Percentiles rank a stretch among this genome's conserved stretches.
phyloP scores from a whole-genome alignment of 2,113 vertebrate species.

The Scartelaos histophorus region DNA sequence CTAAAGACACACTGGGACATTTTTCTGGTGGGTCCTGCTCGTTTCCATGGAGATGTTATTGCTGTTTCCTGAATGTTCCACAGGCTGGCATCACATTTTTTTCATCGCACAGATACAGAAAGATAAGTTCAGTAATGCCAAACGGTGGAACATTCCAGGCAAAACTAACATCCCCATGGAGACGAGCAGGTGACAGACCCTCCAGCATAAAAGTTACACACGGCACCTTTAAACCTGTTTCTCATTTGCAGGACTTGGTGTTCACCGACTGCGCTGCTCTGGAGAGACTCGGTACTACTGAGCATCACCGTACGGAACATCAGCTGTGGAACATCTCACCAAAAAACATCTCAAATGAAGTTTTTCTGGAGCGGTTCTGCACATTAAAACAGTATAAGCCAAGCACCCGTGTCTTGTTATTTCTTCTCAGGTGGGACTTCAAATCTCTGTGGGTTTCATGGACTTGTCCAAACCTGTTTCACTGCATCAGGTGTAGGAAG shows the following conservation, averaged over 20 bases:
- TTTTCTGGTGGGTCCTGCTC: too few species aligned
- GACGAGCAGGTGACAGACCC: too few species aligned
- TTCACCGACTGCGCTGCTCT: slow-evolving; percentile 65
- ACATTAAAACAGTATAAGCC: neutral
- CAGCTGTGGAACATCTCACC: neutral
- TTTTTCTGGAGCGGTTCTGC: neutral
- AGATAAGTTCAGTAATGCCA: too few species aligned
- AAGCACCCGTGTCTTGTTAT: slow-evolving; percentile 1
- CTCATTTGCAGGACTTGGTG: slow-evolving; percentile 58
- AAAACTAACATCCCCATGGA: too few species aligned
- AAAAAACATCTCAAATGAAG: neutral
- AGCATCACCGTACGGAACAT: neutral
- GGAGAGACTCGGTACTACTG: slow-evolving; percentile 26
- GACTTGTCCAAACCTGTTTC: slow-evolving; percentile 29
- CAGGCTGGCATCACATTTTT: too few species aligned
- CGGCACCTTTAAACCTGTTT: neutral
- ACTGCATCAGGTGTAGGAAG: neutral
- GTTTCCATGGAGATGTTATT: too few species aligned
- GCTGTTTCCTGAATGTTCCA: too few species aligned
- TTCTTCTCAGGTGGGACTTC: neutral
- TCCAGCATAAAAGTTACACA: too few species aligned
- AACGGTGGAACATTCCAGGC: too few species aligned
- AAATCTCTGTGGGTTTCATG: slow-evolving; percentile 7
- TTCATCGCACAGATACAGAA: too few species aligned
- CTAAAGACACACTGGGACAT: too few species aligned